Conservation (phyloP, 2,113 vertebrate species). For the Nestor notabilis region DNA sequence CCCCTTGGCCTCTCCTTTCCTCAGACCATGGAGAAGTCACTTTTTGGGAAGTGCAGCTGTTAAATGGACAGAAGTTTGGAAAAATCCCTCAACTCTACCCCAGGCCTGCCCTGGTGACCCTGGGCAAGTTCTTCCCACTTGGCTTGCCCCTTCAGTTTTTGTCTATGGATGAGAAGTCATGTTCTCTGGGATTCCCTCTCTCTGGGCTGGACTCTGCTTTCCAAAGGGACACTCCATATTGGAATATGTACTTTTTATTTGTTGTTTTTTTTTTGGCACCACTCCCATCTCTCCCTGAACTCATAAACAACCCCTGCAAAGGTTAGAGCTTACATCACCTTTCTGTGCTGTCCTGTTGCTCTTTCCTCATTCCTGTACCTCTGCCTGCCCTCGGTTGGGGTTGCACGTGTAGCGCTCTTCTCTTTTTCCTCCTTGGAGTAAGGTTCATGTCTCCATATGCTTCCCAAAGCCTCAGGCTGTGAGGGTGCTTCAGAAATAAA, state of each 20-base stretch:
- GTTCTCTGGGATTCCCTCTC: neutral
- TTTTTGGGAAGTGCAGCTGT: neutral
- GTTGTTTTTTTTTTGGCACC: neutral
- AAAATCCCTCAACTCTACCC: neutral
- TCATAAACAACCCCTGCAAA: neutral
- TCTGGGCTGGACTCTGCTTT: neutral
- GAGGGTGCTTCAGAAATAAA: slow-evolving; percentile 43
- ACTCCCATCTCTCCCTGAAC: neutral
- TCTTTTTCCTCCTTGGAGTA: neutral
- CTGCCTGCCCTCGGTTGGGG: neutral
- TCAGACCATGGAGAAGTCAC: neutral
- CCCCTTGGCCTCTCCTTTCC: neutral
- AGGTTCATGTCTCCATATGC: neutral
- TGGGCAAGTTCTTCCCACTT: neutral
- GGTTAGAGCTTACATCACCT: neutral
- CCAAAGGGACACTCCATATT: neutral
- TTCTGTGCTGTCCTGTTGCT: neutral
- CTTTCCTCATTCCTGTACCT: neutral
- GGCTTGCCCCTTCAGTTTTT: neutral
- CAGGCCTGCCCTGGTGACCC: neutral
- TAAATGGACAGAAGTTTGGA: neutral
- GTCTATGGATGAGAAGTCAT: rapidly evolving
- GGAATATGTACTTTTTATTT: neutral
- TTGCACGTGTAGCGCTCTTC: neutral
- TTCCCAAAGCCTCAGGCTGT: slow-evolving; percentile 28